Base-by-base conservation (phyloP, 2,888 invertebrate genomes). In the Xestia rhomboidea region DNA sequence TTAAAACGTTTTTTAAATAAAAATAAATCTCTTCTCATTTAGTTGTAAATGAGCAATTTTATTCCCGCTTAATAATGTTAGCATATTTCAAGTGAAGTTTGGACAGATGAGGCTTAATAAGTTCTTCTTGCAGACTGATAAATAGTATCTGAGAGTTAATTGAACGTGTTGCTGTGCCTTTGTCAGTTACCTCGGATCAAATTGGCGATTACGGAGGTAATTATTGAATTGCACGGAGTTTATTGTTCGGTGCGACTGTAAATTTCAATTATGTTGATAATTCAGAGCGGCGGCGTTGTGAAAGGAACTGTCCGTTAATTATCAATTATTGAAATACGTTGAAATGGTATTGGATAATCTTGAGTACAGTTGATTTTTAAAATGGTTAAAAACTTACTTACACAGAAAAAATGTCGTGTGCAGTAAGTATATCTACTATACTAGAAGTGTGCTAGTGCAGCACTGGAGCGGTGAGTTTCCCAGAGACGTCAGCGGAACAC, bases 401-500 rank as follows among this genome's bases (percentile, higher is more conserved):
- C n/a, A 63, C n/a, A 63, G 2, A 18, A 46, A 72, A 27, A 34
- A 27, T 44, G 8, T 13, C 1, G 49, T 54, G 10, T 68, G n/a
- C 18, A 27, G 30, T n/a, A 41, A 27, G 30, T n/a, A 41, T 8
- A 38, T 68, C 24, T 30, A 44, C 13, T 49, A 49, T 64, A 41
- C 44, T 62, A 62, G 60, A 46, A n/a, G n/a, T 64, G 4, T 41
- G 46, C 41, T 38, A 69, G 63, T 27, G 60, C 60, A 54, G 63
- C 38, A 79, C 49, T 63, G 21, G 68, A 75, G 66, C 60, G 66
- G 69, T 76, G 73, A 76, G 78, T 77, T 71, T 79, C 74, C 62
- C 46, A 49, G 68, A 70, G 70, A 82, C 51, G 79, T 76, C 84
- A 81, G 75, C 76, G 54, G 88, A 87, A 89, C 88, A 89, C 89